These are phyloP conservation scores for Silurus lanzhouensis DNA, from an alignment of 2,797 vertebrate species.

Conservation along the genomic window DNA sequence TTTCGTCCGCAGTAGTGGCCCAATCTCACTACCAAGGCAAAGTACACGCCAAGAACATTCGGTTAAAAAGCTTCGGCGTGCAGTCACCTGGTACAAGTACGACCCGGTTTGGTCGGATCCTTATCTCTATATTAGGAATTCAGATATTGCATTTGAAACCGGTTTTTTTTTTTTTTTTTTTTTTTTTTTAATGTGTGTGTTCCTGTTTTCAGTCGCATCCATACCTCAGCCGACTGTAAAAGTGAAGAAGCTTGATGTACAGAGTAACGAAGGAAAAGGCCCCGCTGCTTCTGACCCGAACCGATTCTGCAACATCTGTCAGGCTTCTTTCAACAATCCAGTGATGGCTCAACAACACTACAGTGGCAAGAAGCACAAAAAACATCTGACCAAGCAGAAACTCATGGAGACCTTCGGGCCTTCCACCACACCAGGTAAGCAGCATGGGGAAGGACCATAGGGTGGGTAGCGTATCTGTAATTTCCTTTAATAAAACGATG, in stretches of 20 bases:
- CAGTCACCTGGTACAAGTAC: slow-evolving; percentile 77
- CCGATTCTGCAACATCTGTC: slow-evolving; percentile 93
- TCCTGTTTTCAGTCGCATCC: slow-evolving; percentile 42
- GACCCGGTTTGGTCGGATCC: not conserved
- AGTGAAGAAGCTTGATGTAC: slow-evolving; percentile 60
- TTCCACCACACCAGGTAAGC: slow-evolving; percentile 70
- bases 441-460: not conserved
- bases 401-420: slow-evolving; percentile 91
- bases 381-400: slow-evolving; percentile 91
- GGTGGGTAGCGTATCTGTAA: too few species aligned
- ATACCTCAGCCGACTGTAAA: slow-evolving; percentile 66
- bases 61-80: slow-evolving; percentile 78
- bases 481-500: too few species aligned
- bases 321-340: slow-evolving; percentile 94
- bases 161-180: not conserved
- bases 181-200: not conserved
- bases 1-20: slow-evolving; percentile 89
- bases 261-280: slow-evolving; percentile 23
- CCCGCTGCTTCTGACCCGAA: slow-evolving; percentile 74
- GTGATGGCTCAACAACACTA: slow-evolving; percentile 97
- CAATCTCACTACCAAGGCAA: slow-evolving; percentile 95
- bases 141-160: too few species aligned
- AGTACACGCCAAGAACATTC: slow-evolving; percentile 93
- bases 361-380: slow-evolving; percentile 93
- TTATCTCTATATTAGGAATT: too few species aligned